Evolutionary conservation across 2,888 invertebrate genomes (phyloP).

Genomic region (Epirrita christyi): DNA sequence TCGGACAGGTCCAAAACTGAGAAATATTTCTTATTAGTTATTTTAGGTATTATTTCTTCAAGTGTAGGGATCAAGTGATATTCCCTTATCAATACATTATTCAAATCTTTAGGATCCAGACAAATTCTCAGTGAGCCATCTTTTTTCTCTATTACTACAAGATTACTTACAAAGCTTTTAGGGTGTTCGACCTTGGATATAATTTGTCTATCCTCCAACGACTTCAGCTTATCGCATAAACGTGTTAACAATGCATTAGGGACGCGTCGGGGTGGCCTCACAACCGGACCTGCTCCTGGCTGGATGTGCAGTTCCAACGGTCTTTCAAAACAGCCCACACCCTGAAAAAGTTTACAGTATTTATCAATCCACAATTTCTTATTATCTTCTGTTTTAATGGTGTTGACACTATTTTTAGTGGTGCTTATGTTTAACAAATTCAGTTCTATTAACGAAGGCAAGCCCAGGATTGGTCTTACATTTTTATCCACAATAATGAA

Average conservation of each 20-base stretch:
- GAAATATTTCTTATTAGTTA: neutral
- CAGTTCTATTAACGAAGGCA: neutral
- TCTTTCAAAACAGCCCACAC: neutral
- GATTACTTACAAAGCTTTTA: neutral
- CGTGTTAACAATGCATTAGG: neutral
- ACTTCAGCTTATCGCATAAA: neutral
- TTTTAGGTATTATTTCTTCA: neutral
- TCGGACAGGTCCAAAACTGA: neutral
- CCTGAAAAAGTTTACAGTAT: neutral
- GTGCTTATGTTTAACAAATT: neutral
- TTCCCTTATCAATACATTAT: no score
- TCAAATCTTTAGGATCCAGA: slow-evolving; percentile 1
- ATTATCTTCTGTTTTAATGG: neutral
- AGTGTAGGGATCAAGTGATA: no score
- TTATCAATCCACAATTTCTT: neutral
- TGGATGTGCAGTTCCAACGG: slow-evolving; percentile 1
- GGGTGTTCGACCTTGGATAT: slow-evolving; percentile 1
- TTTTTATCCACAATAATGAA: neutral
- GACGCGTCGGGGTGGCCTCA: neutral
- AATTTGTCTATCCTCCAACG: slow-evolving; percentile 2
- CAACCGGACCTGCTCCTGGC: neutral
- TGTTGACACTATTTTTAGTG: neutral
- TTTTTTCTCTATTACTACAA: slow-evolving; percentile 1
- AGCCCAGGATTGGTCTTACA: no score
- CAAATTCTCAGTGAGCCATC: slow-evolving; percentile 1